Conservation (phyloP, 2,797 vertebrate species). For the Spea hammondii region DNA sequence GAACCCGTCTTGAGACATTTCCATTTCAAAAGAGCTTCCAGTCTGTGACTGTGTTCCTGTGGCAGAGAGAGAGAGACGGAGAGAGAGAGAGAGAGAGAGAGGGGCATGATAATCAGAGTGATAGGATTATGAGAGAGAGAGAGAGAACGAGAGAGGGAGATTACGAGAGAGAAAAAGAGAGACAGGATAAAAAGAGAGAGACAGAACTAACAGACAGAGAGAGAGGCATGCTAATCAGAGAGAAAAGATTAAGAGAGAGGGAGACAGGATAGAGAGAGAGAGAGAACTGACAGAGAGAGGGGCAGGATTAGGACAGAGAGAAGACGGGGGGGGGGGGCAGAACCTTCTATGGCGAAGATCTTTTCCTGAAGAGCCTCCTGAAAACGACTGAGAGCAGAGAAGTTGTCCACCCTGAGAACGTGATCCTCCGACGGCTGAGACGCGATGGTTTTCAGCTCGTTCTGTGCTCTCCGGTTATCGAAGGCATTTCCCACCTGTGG, state of each 20-base stretch:
- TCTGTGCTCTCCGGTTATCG: background rate
- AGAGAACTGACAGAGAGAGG: background rate
- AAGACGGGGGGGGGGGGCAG: no score
- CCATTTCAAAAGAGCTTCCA: conserved; percentile 62
- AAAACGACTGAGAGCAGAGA: conserved; percentile 55
- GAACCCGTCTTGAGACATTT: conserved; percentile 70
- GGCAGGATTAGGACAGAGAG: background rate
- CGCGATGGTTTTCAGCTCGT: conserved; percentile 26
- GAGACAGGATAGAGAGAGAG: background rate
- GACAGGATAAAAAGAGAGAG: background rate
- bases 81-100: background rate
- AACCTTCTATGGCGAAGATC: conserved; percentile 66
- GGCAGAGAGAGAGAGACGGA: background rate
- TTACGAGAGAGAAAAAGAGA: background rate
- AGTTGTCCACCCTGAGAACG: conserved; percentile 59
- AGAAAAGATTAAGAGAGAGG: background rate
- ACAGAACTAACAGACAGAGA: background rate
- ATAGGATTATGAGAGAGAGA: background rate
- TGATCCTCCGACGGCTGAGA: conserved; percentile 43
- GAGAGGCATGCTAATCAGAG: background rate
- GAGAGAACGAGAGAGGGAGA: background rate
- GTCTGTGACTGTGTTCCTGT: conserved; percentile 60
- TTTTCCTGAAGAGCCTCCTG: conserved; percentile 61
- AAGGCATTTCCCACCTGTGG: conserved; percentile 21
- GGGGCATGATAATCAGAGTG: background rate